Evolutionary conservation across 1,140 invertebrate species (phyloP).

Genomic region (Zaprionus gabonicus): DNA sequence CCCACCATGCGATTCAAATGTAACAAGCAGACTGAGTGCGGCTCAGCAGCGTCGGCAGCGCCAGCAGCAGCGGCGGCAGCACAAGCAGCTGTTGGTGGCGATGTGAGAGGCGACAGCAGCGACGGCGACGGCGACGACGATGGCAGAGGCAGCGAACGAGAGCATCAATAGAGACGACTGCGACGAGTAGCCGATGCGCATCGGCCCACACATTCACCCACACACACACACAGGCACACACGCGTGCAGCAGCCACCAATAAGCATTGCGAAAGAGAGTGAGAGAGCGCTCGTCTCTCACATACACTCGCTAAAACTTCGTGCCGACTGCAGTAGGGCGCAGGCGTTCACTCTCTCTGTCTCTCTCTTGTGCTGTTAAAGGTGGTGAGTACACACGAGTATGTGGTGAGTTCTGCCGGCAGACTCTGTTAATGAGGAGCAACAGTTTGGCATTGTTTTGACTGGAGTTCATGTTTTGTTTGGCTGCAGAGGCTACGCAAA

Average conservation of each 20-base stretch:
- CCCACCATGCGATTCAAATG: constrained; percentile 69
- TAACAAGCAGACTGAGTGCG: constrained; percentile 62
- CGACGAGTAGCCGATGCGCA: constrained; percentile 53
- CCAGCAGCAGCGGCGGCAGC: background rate
- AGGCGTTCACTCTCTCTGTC: constrained; percentile 37
- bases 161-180: constrained; percentile 33
- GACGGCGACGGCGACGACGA: background rate
- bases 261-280: constrained; percentile 12
- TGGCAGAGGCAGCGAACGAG: constrained; percentile 11
- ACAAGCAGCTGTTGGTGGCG: no score
- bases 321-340: constrained; percentile 35
- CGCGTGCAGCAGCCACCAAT: constrained; percentile 47
- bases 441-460: constrained; percentile 63
- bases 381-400: constrained; percentile 18
- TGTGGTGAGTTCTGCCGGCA: constrained; percentile 29
- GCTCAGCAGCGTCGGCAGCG: constrained; percentile 36
- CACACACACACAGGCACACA: background rate
- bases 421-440: constrained; percentile 56
- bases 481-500: background rate
- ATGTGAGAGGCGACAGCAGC: constrained; percentile 24
- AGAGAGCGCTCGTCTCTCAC: constrained; percentile 37
- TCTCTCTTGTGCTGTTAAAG: constrained; percentile 21
- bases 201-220: constrained; percentile 9
- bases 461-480: background rate
- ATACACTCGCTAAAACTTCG: constrained; percentile 28